Conservation (phyloP, 2,797 vertebrate species). For the Bryconaethiops microstoma region DNA sequence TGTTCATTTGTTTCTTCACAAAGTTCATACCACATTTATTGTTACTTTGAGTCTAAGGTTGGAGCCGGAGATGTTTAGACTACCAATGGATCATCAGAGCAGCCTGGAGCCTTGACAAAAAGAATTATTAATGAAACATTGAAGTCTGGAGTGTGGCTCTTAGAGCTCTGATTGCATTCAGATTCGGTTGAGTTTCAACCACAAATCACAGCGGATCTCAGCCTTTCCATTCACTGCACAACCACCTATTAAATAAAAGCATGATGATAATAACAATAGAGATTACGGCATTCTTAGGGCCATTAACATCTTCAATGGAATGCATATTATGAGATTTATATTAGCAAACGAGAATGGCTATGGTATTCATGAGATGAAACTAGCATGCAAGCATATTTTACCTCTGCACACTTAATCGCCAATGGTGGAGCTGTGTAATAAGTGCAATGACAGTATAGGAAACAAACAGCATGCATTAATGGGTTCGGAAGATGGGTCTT, state of each 20-base stretch:
- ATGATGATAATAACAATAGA: background rate
- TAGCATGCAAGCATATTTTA: conserved; percentile 11
- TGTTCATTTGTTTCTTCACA: background rate
- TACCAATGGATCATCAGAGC: conserved; percentile 34
- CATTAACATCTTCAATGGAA: conserved; percentile 6
- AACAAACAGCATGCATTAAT: background rate
- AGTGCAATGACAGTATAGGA: background rate
- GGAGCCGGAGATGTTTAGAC: conserved; percentile 28
- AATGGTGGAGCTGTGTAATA: background rate
- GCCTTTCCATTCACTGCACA: background rate
- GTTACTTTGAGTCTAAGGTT: conserved; percentile 33
- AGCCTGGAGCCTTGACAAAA: conserved; percentile 31
- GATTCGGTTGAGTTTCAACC: conserved; percentile 28
- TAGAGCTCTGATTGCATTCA: conserved; percentile 17
- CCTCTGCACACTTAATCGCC: background rate
- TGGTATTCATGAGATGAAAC: conserved; percentile 11
- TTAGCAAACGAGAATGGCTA: background rate
- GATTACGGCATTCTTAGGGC: background rate
- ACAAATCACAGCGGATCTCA: background rate
- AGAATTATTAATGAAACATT: conserved; percentile 45
- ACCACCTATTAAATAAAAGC: conserved; percentile 32
- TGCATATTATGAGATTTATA: background rate
- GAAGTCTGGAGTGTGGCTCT: conserved; percentile 4
- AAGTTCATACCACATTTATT: conserved; percentile 32
- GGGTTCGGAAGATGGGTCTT: background rate